Base-by-base conservation (phyloP, 2,113 vertebrate genomes). In the Phylloscopus trochilus region DNA sequence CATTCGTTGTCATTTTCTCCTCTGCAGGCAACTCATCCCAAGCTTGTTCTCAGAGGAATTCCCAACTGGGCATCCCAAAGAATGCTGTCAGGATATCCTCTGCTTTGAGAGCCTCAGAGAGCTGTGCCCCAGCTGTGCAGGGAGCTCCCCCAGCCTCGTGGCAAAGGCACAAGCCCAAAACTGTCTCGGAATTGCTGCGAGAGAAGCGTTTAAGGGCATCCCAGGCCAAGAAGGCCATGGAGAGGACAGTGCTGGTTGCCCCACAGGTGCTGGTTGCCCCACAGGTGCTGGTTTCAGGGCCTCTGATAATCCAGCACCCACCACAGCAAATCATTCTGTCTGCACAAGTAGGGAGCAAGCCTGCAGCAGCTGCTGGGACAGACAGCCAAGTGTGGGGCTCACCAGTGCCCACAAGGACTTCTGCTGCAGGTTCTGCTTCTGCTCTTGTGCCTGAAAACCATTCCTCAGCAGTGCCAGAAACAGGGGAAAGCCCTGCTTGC, bases 111-210 rank as follows among this genome's bases (percentile, higher is more conserved):
- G 74, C 7, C n/a, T 16, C 0, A 0, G 17, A 72, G 7, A 15
- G 51, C 28, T 4, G 64, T 0, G 1, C n/a, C 46, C 47, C 39
- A 15, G 58, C 31, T 1, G 1, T 10, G 3, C 37, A 22, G 4
- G 66, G 33, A 2, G 31, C 82, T 17, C 44, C 35, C 1, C 18
- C 59, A 16, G 92, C 72, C 66, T 70, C 24, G 2, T 63, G 19
- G 3, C 94, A 95, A 6, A 75, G 77, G 46, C 92, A 93, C 17
- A 98, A 97, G 37, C 94, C 90, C 3, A 98, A 97, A 95, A 98
- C 98, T 0, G 98, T 99, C 76, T 98, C 85, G 0, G 95, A 97
- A 49, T 76, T 98, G 43, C 97, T 99, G 22, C 79, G 83, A 9
- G 98, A 98, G 78, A 97, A 98, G 74, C 89, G 97, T 14, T 93